These are phyloP conservation scores for Psittacara wagleri DNA, from an alignment of 2,113 vertebrate genomes.

Conservation along the genomic window DNA sequence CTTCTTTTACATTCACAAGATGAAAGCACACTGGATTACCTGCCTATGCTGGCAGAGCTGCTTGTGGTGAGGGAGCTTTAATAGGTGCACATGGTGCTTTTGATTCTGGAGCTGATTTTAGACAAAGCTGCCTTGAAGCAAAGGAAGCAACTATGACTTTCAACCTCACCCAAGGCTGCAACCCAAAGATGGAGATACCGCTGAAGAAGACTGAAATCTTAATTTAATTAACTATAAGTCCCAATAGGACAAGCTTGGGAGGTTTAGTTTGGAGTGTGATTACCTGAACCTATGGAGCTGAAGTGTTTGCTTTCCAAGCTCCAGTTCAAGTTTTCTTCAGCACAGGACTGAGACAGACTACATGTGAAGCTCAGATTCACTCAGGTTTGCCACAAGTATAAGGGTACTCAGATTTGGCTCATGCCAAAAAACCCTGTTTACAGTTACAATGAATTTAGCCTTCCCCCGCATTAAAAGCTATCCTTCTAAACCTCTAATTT, in stretches of 20 bases:
- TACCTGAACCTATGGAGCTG: background rate
- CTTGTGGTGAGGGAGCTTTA: slow-evolving; percentile 29
- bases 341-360: background rate
- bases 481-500: slow-evolving; percentile 58
- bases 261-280: background rate
- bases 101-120: slow-evolving; percentile 7
- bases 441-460: slow-evolving; percentile 4
- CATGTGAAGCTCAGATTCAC: background rate
- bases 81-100: slow-evolving; percentile 43
- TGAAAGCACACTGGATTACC: background rate
- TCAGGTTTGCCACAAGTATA: background rate
- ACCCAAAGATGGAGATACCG: background rate
- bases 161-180: slow-evolving; percentile 25
- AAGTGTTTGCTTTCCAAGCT: background rate
- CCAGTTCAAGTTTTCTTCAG: background rate
- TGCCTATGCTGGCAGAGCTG: slow-evolving; percentile 24
- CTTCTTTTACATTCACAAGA: background rate
- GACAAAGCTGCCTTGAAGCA: slow-evolving; percentile 21
- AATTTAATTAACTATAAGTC: slow-evolving; percentile 33
- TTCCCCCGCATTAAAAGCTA: slow-evolving; percentile 32
- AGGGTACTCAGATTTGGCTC: background rate
- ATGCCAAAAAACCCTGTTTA: slow-evolving; percentile 16
- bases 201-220: background rate
- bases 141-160: slow-evolving; percentile 47
- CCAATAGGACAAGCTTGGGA: background rate